phyloP scores from a whole-genome alignment of 1,140 invertebrate genomes.

The Cotesia typhae region DNA sequence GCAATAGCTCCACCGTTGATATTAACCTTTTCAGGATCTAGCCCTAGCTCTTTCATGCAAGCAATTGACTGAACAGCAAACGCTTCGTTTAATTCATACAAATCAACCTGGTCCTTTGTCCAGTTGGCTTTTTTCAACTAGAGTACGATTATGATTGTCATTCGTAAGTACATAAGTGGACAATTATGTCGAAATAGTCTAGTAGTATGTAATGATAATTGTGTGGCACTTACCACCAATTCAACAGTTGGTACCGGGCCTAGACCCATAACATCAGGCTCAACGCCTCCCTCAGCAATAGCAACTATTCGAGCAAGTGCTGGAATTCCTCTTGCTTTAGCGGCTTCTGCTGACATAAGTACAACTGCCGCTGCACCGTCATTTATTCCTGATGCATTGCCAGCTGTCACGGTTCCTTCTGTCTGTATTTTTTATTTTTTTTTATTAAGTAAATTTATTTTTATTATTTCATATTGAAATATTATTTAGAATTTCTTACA shows the following conservation, averaged over 20 bases:
- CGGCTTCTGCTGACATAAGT: slow-evolving; percentile 71
- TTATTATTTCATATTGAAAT: too few species aligned
- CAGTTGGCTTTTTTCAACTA: slow-evolving; percentile 82
- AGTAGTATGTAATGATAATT: slow-evolving; percentile 8
- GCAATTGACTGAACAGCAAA: slow-evolving; percentile 81
- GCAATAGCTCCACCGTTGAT: slow-evolving; percentile 88
- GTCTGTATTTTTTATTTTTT: slow-evolving; percentile 36
- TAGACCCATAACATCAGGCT: slow-evolving; percentile 80
- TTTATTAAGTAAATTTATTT: too few species aligned
- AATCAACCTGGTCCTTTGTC: slow-evolving; percentile 83
- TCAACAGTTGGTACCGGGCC: slow-evolving; percentile 77
- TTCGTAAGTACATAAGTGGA: slow-evolving; percentile 9
- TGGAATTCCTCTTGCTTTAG: slow-evolving; percentile 63
- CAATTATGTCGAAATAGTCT: slow-evolving; percentile 14
- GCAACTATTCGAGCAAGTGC: slow-evolving; percentile 75
- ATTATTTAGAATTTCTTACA: too few species aligned
- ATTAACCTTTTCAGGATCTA: slow-evolving; percentile 81
- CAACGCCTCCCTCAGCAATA: slow-evolving; percentile 73
- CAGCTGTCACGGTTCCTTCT: slow-evolving; percentile 79
- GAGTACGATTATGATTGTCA: slow-evolving; percentile 33
- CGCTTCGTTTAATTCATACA: slow-evolving; percentile 90
- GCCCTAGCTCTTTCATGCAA: slow-evolving; percentile 71
- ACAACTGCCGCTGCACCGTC: slow-evolving; percentile 87
- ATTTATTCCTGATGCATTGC: slow-evolving; percentile 85
- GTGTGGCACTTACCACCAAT: slow-evolving; percentile 68